Evolutionary conservation across 2,797 vertebrate species (phyloP).

Genomic region (Leptoclinus maculatus): DNA sequence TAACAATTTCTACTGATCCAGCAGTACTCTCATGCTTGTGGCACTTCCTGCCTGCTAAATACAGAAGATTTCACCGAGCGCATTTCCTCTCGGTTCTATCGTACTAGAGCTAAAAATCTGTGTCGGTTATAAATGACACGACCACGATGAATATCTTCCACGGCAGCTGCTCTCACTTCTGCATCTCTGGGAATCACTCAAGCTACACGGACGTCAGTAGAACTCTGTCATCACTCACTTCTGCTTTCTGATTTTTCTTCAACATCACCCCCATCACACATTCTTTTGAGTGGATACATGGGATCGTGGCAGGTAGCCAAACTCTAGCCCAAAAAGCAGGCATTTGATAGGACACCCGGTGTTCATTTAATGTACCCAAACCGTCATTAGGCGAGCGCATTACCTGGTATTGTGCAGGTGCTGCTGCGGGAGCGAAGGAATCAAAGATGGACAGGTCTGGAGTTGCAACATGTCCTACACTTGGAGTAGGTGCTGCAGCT

Average conservation of each 20-base stretch:
- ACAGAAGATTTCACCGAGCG: neutral
- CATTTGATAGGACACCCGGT: neutral
- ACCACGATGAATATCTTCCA: constrained; percentile 9
- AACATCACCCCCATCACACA: neutral
- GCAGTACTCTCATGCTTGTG: constrained; percentile 36
- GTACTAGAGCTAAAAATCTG: constrained; percentile 7
- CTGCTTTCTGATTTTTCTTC: constrained; percentile 47
- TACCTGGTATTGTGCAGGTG: constrained; percentile 78
- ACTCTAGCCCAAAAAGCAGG: neutral
- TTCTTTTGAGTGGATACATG: neutral
- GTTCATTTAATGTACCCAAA: neutral
- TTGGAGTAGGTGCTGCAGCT: constrained; percentile 47
- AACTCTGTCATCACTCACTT: constrained; percentile 30
- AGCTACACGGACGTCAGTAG: constrained; percentile 1
- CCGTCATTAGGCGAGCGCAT: neutral
- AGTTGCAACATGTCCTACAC: constrained; percentile 64
- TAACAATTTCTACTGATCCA: constrained; percentile 53
- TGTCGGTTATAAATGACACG: constrained; percentile 17
- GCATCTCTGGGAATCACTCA: constrained; percentile 46
- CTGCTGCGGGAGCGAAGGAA: constrained; percentile 69
- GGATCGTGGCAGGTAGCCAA: neutral
- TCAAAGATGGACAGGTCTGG: constrained; percentile 84
- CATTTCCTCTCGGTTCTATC: constrained; percentile 26
- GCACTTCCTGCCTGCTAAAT: constrained; percentile 50
- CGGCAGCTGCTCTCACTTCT: constrained; percentile 79